Percentiles rank a stretch among this genome's conserved stretches.
Evolutionary conservation across 1,140 invertebrate species (phyloP).

Genomic region (Popillia japonica): DNA sequence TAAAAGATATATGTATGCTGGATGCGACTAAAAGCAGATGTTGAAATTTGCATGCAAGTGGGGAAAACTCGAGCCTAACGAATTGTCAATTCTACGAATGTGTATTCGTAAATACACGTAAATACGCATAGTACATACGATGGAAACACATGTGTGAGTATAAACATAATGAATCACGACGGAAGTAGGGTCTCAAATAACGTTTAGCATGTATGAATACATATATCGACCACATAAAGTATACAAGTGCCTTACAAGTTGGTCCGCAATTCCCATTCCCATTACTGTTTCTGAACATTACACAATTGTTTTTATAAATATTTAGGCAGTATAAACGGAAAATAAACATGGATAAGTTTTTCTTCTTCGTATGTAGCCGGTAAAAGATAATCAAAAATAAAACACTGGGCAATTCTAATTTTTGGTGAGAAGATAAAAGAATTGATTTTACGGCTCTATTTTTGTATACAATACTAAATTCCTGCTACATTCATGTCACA

Average conservation of each 20-base stretch:
- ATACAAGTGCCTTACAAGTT: not conserved
- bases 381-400: no score
- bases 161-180: constrained; percentile 24
- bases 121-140: no score
- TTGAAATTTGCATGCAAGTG: constrained; percentile 1
- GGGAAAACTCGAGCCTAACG: not conserved
- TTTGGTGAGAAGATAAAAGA: no score
- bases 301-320: not conserved
- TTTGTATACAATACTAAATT: no score
- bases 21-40: constrained; percentile 10
- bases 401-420: no score
- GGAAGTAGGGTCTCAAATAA: constrained; percentile 25
- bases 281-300: not conserved
- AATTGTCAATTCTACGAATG: not conserved
- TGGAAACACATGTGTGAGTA: not conserved
- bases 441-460: no score
- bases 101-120: not conserved
- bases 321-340: not conserved
- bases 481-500: no score
- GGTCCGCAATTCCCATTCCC: not conserved
- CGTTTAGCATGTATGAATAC: not conserved
- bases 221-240: not conserved
- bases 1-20: not conserved
- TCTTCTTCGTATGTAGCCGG: no score
- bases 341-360: not conserved